Evolutionary conservation across 1,140 invertebrate species (phyloP), one percentile per base, ranked within the genome.

Genomic region (Brachionus asplanchnoidis): DNA sequence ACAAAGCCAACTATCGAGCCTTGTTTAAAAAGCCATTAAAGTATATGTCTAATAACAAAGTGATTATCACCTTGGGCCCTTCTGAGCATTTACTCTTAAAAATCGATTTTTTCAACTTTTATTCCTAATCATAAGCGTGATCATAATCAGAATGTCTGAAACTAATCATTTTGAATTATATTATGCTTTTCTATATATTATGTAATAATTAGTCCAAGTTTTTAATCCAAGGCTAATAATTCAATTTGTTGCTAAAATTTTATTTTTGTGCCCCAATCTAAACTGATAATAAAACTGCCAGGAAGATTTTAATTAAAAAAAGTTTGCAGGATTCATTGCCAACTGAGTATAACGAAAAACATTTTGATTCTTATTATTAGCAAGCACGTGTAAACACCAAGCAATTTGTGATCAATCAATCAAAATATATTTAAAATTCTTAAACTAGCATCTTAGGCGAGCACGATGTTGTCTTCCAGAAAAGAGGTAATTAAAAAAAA

Each of bases 331-430:
- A 6, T 60, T 60, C 53, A 60, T 26, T 60, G 53, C 53, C 53
- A 60, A 60, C n/a, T 26, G 53, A 60, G 0, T 23, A n/a, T 60
- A 20, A 60, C 4, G 3, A 20, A 60, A 60, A 60, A 60, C 53
- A 60, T 60, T 60, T 60, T 60, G 53, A 4, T 60, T 8, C 53
- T 60, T 60, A 60, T 60, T 60, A 70, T 70, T 11, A 36, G 14
- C 36, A 23, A 36, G 11, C 26, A 70, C 14, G 26, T 70, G 36
- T 70, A 32, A 70, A 70, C 26, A 70, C 9, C 14, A 70, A 28
- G 26, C 66, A 36, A 70, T 36, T 70, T 70, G 17, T 70, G 66
- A 70, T 70, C 36, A 70, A 70, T 70, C 66, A 70, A 70, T 70
- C 66, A 40, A 28, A 32, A 14, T n/a, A 23, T 36, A 12, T 36